Evolutionary conservation across 1,140 invertebrate species (phyloP).

Genomic region (Nasonia longicornis): DNA sequence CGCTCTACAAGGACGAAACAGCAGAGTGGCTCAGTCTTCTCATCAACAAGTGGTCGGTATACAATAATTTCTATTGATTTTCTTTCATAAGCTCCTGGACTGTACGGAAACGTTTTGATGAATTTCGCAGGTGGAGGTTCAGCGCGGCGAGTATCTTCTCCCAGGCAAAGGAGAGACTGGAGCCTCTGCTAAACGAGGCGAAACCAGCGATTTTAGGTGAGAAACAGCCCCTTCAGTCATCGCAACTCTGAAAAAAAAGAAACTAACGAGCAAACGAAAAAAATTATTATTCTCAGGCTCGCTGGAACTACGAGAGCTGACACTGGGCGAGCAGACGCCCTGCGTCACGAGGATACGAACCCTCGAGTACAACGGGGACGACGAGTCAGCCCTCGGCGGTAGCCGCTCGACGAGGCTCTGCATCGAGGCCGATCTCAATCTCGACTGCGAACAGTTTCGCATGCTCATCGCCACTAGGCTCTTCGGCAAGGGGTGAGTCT

Average conservation of each 20-base stretch:
- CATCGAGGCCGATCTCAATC: constrained; percentile 68
- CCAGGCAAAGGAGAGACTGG: constrained; percentile 67
- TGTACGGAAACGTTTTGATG: not conserved
- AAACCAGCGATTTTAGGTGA: constrained; percentile 70
- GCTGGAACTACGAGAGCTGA: constrained; percentile 63
- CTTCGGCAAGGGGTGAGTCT: constrained; percentile 68
- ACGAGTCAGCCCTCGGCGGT: constrained; percentile 48
- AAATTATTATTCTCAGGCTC: constrained; percentile 51
- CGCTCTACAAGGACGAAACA: constrained; percentile 69
- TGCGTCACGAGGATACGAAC: constrained; percentile 62
- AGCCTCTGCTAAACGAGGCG: constrained; percentile 68
- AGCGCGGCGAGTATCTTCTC: constrained; percentile 69
- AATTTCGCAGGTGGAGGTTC: constrained; percentile 69
- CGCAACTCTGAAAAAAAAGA: not conserved
- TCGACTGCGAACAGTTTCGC: constrained; percentile 70
- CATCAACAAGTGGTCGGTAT: constrained; percentile 69
- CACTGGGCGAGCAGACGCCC: constrained; percentile 66
- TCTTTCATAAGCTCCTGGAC: not conserved
- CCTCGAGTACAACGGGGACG: constrained; percentile 60
- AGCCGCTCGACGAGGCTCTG: constrained; percentile 63
- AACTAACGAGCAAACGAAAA: not conserved
- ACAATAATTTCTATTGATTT: not conserved
- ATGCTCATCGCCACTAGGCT: constrained; percentile 70
- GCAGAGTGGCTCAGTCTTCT: constrained; percentile 72
- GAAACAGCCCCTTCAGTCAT: not conserved